Evolutionary conservation across 2,797 vertebrate species (phyloP).

Genomic region (Caiman crocodilus): DNA sequence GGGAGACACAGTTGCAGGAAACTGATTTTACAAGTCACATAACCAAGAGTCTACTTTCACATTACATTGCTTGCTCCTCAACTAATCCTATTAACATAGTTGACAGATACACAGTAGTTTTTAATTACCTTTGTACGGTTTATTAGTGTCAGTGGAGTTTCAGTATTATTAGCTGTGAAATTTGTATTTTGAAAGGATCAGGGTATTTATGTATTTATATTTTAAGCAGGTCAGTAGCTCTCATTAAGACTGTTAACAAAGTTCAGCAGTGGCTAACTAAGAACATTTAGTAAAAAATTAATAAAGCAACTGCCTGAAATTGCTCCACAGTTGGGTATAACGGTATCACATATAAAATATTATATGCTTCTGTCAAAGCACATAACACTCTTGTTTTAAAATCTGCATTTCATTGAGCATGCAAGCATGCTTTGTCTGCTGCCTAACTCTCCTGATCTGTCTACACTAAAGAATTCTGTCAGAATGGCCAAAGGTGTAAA

Average conservation of each 20-base stretch:
- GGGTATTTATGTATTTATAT: not conserved
- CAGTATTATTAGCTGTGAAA: constrained; percentile 18
- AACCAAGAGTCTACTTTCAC: not conserved
- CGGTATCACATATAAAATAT: constrained; percentile 9
- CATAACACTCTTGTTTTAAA: not conserved
- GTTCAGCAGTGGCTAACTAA: not conserved
- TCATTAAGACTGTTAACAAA: not conserved
- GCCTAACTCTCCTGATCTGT: no score
- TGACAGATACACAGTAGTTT: constrained; percentile 1
- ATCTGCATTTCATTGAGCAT: not conserved
- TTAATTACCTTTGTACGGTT: constrained; percentile 13
- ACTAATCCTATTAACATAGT: constrained; percentile 2
- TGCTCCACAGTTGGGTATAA: not conserved
- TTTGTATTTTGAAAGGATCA: not conserved
- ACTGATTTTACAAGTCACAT: not conserved
- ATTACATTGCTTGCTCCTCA: not conserved
- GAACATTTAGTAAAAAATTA: constrained; percentile 4
- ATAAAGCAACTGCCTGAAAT: not conserved
- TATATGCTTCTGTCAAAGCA: not conserved
- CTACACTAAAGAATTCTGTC: no score
- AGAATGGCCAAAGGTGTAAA: no score
- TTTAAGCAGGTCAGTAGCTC: not conserved
- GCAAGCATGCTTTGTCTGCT: not conserved
- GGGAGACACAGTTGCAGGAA: not conserved
- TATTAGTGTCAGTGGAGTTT: not conserved